phyloP scores from a whole-genome alignment of 2,113 vertebrate genomes.

The Porphyrio hochstetteri region DNA sequence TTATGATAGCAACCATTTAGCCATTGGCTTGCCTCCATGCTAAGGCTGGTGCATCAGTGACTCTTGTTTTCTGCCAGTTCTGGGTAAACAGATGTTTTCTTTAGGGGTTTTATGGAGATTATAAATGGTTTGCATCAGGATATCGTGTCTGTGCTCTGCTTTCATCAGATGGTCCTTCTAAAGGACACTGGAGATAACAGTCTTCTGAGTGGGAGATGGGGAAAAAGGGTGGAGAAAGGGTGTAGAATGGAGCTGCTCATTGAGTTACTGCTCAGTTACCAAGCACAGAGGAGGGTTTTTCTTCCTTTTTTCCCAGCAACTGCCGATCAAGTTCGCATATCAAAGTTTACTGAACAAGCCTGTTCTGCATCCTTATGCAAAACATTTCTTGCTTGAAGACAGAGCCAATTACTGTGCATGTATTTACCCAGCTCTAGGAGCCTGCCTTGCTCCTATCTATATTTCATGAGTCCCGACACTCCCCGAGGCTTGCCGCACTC shows the following conservation, averaged over 20 bases:
- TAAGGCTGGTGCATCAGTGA: neutral
- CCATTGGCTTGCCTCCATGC: neutral
- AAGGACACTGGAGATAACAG: neutral
- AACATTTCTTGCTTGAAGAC: slow-evolving; percentile 4
- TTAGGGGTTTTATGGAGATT: neutral
- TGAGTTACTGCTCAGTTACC: neutral
- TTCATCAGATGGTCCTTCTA: neutral
- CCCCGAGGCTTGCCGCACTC: neutral
- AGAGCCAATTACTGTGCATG: neutral
- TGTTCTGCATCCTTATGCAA: neutral
- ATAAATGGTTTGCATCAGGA: neutral
- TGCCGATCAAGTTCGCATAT: neutral
- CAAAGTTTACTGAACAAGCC: neutral
- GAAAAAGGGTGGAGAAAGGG: neutral
- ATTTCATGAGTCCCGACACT: slow-evolving; percentile 26
- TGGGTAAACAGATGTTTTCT: neutral
- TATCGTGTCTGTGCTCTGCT: neutral
- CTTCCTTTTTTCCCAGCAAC: neutral
- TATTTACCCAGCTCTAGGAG: neutral
- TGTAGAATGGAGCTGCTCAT: neutral
- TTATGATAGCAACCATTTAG: neutral
- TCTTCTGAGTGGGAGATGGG: neutral
- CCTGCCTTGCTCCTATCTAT: slow-evolving; percentile 26
- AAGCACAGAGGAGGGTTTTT: neutral
- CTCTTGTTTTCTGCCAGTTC: neutral